Evolutionary conservation across 2,113 vertebrate species (phyloP).

Genomic region (Pachyramphus minor): DNA sequence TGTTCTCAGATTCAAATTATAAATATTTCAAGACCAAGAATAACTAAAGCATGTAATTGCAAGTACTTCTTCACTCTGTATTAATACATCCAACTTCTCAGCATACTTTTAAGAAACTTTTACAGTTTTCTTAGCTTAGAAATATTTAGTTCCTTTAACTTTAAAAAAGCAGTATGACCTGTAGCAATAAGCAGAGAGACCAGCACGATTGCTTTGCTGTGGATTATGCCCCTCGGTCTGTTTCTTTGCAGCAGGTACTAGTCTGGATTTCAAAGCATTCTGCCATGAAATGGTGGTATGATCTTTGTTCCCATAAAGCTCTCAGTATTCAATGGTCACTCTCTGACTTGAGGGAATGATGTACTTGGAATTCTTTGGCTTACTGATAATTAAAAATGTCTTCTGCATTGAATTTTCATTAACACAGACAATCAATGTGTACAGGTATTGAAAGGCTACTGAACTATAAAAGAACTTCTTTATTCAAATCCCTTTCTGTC

Average conservation of each 20-base stretch:
- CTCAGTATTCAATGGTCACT: background rate
- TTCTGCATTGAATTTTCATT: background rate
- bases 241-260: background rate
- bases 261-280: background rate
- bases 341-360: background rate
- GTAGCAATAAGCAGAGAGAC: background rate
- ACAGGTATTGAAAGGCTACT: background rate
- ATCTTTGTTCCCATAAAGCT: background rate
- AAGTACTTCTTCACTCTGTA: background rate
- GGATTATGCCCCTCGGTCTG: background rate
- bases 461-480: background rate
- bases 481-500: background rate
- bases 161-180: background rate
- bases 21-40: background rate
- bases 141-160: background rate
- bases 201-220: background rate
- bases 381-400: background rate
- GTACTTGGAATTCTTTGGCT: background rate
- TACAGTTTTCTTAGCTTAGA: background rate
- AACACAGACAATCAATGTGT: background rate
- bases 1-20: background rate
- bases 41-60: background rate
- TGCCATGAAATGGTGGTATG: background rate
- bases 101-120: background rate
- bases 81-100: background rate